Evolutionary conservation across 2,797 vertebrate genomes (phyloP), one percentile per base, ranked within the genome.

Genomic region (Pteronotus mesoamericanus): DNA sequence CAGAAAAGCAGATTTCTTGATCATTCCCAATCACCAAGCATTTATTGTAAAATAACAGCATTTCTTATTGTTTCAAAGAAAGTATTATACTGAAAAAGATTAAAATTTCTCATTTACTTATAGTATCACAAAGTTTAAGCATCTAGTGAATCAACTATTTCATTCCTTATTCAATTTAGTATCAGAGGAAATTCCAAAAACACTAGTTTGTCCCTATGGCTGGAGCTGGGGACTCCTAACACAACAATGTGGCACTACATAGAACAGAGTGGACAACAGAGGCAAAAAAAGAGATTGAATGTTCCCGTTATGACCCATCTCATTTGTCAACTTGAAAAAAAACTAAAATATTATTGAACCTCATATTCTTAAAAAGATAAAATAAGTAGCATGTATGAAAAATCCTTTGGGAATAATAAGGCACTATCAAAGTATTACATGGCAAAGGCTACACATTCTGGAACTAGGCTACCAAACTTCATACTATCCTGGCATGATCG

Each of bases 1-100:
- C 42, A 91, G 53, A 86, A 95, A 86, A 91, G 42, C 46, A 93
- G 57, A 97, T 91, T 93, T 92, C 78, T 92, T 92, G 55, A 86
- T 91, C 64, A 86, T 94, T 97, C 53, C 29, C 10, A 92, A 71
- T 96, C 29, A 86, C 78, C 82, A 92, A 97, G 91, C 24, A 5
- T 95, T 88, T 78, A 75, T 32, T 89, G 21, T 71, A 89, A 94
- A 95, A 80, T 53, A 32, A 93, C 9, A 68, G 11, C 9, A 86
- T 53, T 93, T 90, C 53, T 90, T 57, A 89, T 78, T 91, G 42
- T 89, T 95, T 87, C 57, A 75, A 80, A 26, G 59, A 94, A 48
- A 79, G 66, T 37, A 86, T 64, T 86, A 95, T 66, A 84, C 14
- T 59, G 48, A 9, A 83, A 86, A 37, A 64, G 10, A 95, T 66